Evolutionary conservation across 2,797 vertebrate genomes (phyloP).

Genomic region (Eupleurogrammus muticus): DNA sequence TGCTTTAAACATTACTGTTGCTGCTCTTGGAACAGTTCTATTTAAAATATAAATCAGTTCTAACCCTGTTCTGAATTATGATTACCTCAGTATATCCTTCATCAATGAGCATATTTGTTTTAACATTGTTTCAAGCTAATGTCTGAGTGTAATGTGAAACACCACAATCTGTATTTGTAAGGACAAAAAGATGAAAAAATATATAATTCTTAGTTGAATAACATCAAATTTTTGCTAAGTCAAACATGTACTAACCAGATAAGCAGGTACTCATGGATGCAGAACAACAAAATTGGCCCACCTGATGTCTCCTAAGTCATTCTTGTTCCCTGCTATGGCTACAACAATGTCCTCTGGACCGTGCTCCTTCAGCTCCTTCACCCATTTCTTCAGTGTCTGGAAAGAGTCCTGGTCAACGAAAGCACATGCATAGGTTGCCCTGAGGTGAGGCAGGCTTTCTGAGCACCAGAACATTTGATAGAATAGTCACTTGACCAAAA

Average conservation of each 20-base stretch:
- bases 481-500: conserved; percentile 12
- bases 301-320: conserved; percentile 98
- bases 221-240: not conserved
- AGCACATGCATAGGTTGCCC: conserved; percentile 20
- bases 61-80: too few relatives aligned
- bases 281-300: conserved; percentile 54
- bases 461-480: not conserved
- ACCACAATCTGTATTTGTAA: too few relatives aligned
- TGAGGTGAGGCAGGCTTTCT: not conserved
- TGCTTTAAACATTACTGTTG: too few relatives aligned
- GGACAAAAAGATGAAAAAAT: too few relatives aligned
- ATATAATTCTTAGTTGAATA: too few relatives aligned
- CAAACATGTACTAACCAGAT: not conserved
- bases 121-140: too few relatives aligned
- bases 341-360: conserved; percentile 99
- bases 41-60: too few relatives aligned
- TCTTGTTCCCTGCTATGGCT: conserved; percentile 98
- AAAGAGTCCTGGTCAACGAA: conserved; percentile 92
- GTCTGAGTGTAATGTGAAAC: too few relatives aligned
- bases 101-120: too few relatives aligned
- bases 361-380: conserved; percentile 97
- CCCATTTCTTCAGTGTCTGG: conserved; percentile 99
- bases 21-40: too few relatives aligned
- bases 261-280: not conserved
- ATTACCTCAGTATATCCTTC: too few relatives aligned